Conservation (phyloP, 2,113 vertebrate species). For the Phaethon lepturus region DNA sequence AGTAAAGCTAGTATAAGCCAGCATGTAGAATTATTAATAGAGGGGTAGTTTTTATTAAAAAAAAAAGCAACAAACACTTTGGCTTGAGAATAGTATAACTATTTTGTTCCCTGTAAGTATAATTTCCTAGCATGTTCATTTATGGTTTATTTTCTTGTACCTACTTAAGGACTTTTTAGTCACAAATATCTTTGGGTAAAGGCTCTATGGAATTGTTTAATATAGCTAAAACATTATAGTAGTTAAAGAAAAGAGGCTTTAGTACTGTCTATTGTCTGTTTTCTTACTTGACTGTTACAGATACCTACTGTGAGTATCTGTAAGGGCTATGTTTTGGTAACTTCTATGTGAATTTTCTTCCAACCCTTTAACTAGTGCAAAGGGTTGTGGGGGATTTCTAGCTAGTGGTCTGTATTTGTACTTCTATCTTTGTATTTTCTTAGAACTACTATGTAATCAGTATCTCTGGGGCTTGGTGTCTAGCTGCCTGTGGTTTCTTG, state of each 20-base stretch:
- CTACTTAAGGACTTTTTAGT: fast-evolving
- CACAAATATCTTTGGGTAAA: fast-evolving
- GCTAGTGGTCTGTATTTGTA: background rate
- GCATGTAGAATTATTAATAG: fast-evolving
- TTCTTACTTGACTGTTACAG: background rate
- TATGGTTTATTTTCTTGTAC: fast-evolving
- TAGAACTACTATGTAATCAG: background rate
- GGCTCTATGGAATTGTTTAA: background rate
- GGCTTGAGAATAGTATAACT: too few species aligned
- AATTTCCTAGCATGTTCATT: fast-evolving
- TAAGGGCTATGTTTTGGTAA: background rate
- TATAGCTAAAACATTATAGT: fast-evolving
- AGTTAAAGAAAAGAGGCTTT: background rate
- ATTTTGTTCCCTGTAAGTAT: fast-evolving
- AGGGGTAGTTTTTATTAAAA: fast-evolving
- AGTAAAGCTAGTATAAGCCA: fast-evolving
- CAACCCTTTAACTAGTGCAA: background rate
- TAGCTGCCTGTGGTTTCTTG: background rate
- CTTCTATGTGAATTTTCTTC: background rate
- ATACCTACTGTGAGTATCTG: fast-evolving
- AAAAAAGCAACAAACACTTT: fast-evolving
- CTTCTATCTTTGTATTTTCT: background rate
- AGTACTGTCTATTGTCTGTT: fast-evolving
- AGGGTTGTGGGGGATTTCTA: background rate
- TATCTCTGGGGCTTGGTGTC: background rate